Conservation (phyloP, 2,113 vertebrate genomes). For the Phrynocephalus versicolor region DNA sequence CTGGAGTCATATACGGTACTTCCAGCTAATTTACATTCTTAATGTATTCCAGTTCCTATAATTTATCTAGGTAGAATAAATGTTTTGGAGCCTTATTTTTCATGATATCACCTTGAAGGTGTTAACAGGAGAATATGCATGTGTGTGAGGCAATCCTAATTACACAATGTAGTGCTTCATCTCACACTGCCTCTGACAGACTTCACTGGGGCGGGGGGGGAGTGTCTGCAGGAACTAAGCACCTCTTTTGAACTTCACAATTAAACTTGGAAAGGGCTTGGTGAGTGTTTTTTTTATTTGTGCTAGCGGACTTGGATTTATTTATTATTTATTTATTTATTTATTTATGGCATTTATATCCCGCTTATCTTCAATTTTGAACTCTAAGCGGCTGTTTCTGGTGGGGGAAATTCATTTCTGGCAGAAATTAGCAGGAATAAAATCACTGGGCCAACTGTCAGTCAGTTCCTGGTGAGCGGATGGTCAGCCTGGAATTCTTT, state of each 20-base stretch:
- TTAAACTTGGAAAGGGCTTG: conserved; percentile 37
- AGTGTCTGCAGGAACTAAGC: conserved; percentile 26
- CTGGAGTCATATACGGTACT: too few relatives aligned
- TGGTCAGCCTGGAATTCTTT: neutral
- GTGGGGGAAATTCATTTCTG: conserved; percentile 26
- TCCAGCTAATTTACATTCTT: too few relatives aligned
- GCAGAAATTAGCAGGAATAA: conserved; percentile 21
- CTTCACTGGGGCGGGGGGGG: fast-evolving
- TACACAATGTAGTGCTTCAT: neutral
- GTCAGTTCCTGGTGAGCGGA: neutral
- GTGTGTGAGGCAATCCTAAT: neutral
- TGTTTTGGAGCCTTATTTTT: too few relatives aligned
- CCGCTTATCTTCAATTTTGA: too few relatives aligned
- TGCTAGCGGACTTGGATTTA: conserved; percentile 44
- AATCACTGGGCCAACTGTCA: conserved; percentile 11
- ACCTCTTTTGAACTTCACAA: neutral
- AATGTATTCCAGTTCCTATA: too few relatives aligned
- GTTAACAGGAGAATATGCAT: neutral
- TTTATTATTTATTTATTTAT: too few relatives aligned
- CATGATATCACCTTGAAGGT: too few relatives aligned
- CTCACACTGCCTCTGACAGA: neutral
- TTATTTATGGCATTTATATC: too few relatives aligned
- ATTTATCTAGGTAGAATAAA: too few relatives aligned
- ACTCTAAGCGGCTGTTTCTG: too few relatives aligned
- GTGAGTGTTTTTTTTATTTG: conserved; percentile 18